phyloP scores from a whole-genome alignment of 2,888 invertebrate genomes.

The Philopedon plagiatum region DNA sequence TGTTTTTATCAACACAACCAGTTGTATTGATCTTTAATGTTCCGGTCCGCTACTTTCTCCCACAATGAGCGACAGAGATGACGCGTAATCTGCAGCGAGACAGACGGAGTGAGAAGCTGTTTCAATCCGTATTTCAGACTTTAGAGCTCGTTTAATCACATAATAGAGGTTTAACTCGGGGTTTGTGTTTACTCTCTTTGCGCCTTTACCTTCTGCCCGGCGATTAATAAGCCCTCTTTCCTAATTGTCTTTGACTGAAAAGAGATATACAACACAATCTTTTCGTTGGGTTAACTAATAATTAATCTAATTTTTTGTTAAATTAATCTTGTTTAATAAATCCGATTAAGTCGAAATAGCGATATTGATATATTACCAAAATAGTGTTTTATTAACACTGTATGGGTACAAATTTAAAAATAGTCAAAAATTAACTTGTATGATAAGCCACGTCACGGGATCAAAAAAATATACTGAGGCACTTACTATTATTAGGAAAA shows the following conservation, averaged over 20 bases:
- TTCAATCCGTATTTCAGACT: slow-evolving; percentile 31
- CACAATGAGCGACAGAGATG: slow-evolving; percentile 30
- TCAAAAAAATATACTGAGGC: too few relatives aligned
- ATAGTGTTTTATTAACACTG: too few relatives aligned
- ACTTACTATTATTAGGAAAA: too few relatives aligned
- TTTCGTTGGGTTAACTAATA: slow-evolving; percentile 3
- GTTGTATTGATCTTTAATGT: slow-evolving; percentile 49
- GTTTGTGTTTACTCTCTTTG: slow-evolving; percentile 43
- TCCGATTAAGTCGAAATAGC: too few relatives aligned
- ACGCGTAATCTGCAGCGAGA: not conserved
- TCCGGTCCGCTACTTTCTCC: slow-evolving; percentile 42
- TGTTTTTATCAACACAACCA: slow-evolving; percentile 34
- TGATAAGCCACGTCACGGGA: too few relatives aligned
- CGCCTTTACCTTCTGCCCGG: slow-evolving; percentile 21
- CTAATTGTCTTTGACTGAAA: slow-evolving; percentile 8
- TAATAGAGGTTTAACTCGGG: slow-evolving; percentile 48
- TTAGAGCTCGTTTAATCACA: slow-evolving; percentile 47
- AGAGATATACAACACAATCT: not conserved
- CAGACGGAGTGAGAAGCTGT: slow-evolving; percentile 8
- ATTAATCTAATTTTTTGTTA: too few relatives aligned
- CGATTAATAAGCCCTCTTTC: slow-evolving; percentile 11
- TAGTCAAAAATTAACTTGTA: too few relatives aligned
- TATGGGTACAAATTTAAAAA: too few relatives aligned
- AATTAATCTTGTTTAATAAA: not conserved
- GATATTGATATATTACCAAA: too few relatives aligned